A percentile compares a stretch with the other conserved stretches of the same genome.
Conservation (phyloP, 2,888 invertebrate species). For the Aproaerema taeniolella region DNA sequence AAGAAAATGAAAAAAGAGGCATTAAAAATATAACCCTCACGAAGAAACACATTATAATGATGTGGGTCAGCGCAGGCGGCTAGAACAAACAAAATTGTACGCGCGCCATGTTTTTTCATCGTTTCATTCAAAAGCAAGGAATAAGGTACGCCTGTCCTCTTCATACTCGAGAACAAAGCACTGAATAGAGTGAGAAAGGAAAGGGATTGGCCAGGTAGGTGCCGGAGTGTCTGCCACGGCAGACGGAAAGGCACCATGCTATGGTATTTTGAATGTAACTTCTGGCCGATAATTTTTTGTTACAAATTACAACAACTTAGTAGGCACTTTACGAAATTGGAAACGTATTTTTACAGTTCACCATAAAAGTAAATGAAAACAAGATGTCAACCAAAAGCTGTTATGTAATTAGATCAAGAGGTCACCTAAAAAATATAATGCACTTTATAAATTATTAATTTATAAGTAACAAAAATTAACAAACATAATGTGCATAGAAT, state of each 20-base stretch:
- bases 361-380: too few relatives aligned
- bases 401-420: too few relatives aligned
- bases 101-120: conserved; percentile 46
- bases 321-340: too few relatives aligned
- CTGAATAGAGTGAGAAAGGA: conserved; percentile 32
- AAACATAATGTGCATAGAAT: too few relatives aligned
- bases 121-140: conserved; percentile 40
- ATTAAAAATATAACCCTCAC: conserved; percentile 72
- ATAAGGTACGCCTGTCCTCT: conserved; percentile 24
- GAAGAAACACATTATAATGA: conserved; percentile 73
- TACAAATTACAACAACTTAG: too few relatives aligned
- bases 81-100: conserved; percentile 70
- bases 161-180: conserved; percentile 18
- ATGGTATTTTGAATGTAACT: conserved; percentile 35
- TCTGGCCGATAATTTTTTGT: conserved; percentile 19
- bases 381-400: too few relatives aligned
- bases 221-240: conserved; percentile 60
- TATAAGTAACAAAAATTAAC: too few relatives aligned
- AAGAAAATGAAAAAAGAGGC: conserved; percentile 46
- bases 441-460: too few relatives aligned
- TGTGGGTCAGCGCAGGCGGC: conserved; percentile 69
- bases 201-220: conserved; percentile 65
- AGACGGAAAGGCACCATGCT: conserved; percentile 67
- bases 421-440: too few relatives aligned
- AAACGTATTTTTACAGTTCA: too few relatives aligned